Base-by-base conservation (phyloP, 2,797 vertebrate species). In the Champsocephalus gunnari region DNA sequence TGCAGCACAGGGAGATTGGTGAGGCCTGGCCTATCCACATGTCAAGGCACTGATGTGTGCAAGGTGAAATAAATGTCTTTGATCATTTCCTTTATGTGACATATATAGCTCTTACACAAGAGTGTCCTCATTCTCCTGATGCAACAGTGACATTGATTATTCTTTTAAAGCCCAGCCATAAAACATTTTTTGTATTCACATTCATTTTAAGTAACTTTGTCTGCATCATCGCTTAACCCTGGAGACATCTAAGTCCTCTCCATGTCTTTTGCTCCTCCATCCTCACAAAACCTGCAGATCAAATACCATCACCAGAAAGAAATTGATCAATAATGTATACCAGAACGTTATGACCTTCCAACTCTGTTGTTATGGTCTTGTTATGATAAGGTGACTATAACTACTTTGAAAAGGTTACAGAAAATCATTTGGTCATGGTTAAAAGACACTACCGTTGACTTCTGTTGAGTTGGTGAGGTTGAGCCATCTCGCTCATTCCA, bases 51-150 rank as follows among this genome's bases (percentile, higher is more conserved):
- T 47, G 5, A 41, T 66, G 54, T 41, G 68, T 69, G 60, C 67
- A 75, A 80, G 64, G 63, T 13, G 68, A 73, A 64, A 48, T 12
- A 24, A 56, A 66, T 51, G 45, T 68, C 60, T 66, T 56, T 17
- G 60, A 66, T 74, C 2, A 8, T 82, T 44, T 34, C n/a, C 34
- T 74, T 71, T 59, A 64, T 65, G 61, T 78, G 61, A 77, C 65
- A 32, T 34, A n/a, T n/a, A 50, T 65, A 41, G 12, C 38, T 68
- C 65, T 65, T 45, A 73, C 11, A 50, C 43, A 75, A 83, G 41
- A 43, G 45, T 87, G 73, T 66, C 54, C 50, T 70, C 58, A 73
- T 61, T 72, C 64, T 44, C 5, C 44, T 74, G 14, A 44, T 45
- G 61, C 16, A 79, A 44, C 48, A 59, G 19, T 50, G 68, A 50